Evolutionary conservation across 2,113 vertebrate species (phyloP), one percentile per base, ranked within the genome.

Genomic region (Sterrhoptilus dennistouni): DNA sequence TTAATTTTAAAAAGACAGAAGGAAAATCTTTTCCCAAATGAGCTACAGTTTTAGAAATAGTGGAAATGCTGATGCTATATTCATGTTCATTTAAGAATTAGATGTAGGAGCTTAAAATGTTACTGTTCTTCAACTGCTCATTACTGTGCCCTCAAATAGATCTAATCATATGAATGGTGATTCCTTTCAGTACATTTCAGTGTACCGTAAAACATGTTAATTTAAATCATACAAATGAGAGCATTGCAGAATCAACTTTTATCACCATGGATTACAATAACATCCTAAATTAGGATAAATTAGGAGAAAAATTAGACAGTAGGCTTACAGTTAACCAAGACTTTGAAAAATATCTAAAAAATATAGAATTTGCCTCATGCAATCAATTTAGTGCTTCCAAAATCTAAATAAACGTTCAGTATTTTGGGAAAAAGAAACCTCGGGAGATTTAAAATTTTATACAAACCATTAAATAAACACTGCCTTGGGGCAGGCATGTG

Each of bases 341-440:
- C 8, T 45, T 66, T 40, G 12, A 64, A 91, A 89, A 78, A 76
- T 75, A 77, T 87, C 76, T 95, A 95, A 95, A 95, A 97, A 96
- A 87, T 92, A 95, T 95, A 56, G 18, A 23, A 82, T 77, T 68
- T 93, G 61, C 79, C 97, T 96, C 56, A 81, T 76, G 45, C 44
- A 76, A 70, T 95, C n/a, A 81, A 76, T 94, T 95, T 94, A 13
- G 5, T 94, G 75, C 71, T 96, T 95, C 87, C 83, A 90, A 95
- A 96, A 72, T 38, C 23, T 92, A 95, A 97, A 85, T 72, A 92
- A 85, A 47, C 60, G 75, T 94, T 93, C 44, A 86, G 68, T 38
- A 84, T 95, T 77, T 94, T 61, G 85, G 74, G 85, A 92, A 92
- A 90, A 40, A 89, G 81, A 96, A 83, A 63, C 70, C 42, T 81